These are phyloP conservation scores for Actinia equina DNA, from an alignment of 64 coral and sea anemone genomes.

Conservation along the genomic window DNA sequence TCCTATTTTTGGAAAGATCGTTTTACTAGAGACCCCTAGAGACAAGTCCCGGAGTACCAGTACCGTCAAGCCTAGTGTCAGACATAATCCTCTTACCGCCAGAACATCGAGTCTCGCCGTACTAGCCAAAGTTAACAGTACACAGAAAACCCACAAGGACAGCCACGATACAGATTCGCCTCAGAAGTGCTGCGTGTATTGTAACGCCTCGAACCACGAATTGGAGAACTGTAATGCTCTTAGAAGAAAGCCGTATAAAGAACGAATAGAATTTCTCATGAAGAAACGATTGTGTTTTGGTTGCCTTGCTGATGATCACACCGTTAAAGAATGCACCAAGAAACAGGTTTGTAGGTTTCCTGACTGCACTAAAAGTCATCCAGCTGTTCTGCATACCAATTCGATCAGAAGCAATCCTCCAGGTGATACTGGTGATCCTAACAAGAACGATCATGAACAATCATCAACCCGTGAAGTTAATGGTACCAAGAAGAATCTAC, in stretches of 20 bases:
- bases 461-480: too few species aligned
- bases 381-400: neutral
- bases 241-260: slow-evolving; percentile 1
- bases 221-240: neutral
- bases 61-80: too few species aligned
- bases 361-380: neutral
- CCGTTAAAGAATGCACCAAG: neutral
- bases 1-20: too few species aligned
- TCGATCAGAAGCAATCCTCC: neutral
- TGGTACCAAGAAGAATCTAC: neutral
- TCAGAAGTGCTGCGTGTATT: neutral
- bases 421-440: neutral
- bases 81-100: too few species aligned
- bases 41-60: too few species aligned
- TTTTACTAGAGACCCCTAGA: too few species aligned
- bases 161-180: neutral
- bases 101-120: too few species aligned
- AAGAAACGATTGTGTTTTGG: neutral
- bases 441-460: neutral
- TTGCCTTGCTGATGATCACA: neutral
- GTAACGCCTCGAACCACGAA: neutral
- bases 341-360: neutral
- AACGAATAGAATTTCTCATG: neutral
- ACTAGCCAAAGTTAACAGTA: too few species aligned
- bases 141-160: too few species aligned